phyloP scores from a whole-genome alignment of 2,797 vertebrate genomes.

The Pagetopsis macropterus region DNA sequence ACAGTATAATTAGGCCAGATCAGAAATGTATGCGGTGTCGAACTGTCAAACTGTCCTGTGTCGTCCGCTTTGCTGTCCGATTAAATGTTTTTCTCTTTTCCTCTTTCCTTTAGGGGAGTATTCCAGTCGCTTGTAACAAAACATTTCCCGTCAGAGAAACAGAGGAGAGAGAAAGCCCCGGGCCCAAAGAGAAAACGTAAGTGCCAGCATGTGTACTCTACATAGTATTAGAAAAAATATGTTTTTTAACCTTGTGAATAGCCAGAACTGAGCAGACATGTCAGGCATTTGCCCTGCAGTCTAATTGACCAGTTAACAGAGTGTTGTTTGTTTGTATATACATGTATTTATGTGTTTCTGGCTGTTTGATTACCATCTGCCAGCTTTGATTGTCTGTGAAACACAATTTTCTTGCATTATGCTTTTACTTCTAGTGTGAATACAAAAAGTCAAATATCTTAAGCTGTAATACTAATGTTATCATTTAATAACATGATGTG shows the following conservation, averaged over 20 bases:
- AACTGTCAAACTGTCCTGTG: slow-evolving; percentile 13
- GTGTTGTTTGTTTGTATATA: background rate
- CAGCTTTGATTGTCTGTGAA: background rate
- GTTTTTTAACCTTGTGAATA: slow-evolving; percentile 3
- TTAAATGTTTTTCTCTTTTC: slow-evolving; percentile 35
- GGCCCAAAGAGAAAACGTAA: slow-evolving; percentile 94
- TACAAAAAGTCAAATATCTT: background rate
- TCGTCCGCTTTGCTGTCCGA: slow-evolving; percentile 13
- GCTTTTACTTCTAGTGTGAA: background rate
- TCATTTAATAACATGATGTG: background rate
- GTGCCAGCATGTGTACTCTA: slow-evolving; percentile 47
- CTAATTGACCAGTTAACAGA: background rate
- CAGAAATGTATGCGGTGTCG: slow-evolving; percentile 30
- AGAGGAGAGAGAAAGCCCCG: slow-evolving; percentile 90
- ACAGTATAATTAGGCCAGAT: slow-evolving; percentile 32
- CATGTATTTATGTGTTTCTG: background rate
- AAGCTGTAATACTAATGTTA: background rate
- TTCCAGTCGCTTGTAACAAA: slow-evolving; percentile 96
- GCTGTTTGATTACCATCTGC: background rate
- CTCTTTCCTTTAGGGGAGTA: slow-evolving; percentile 87
- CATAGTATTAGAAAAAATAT: background rate
- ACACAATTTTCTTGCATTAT: background rate
- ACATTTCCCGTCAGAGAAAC: slow-evolving; percentile 96
- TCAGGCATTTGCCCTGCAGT: slow-evolving; percentile 6
- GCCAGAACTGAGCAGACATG: slow-evolving; percentile 10